Conservation (phyloP, 2,113 vertebrate genomes). For the Agapornis roseicollis region DNA sequence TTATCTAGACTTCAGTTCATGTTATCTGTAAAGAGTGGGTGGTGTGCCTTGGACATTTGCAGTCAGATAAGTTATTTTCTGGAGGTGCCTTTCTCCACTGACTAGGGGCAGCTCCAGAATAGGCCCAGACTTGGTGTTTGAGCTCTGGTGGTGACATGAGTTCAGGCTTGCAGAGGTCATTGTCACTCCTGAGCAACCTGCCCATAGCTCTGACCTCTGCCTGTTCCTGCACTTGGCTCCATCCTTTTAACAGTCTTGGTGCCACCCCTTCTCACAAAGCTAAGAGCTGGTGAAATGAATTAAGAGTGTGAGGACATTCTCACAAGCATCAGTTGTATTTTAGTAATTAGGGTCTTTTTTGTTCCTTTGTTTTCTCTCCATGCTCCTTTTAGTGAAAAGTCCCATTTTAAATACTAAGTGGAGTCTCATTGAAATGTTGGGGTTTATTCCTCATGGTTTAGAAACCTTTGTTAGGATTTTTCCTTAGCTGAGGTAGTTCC, state of each 20-base stretch:
- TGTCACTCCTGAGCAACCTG: background rate
- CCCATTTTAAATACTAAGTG: background rate
- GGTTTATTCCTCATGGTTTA: background rate
- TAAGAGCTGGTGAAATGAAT: background rate
- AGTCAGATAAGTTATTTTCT: background rate
- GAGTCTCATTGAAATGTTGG: background rate
- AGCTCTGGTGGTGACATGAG: background rate
- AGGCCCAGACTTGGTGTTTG: background rate
- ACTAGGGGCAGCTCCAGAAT: background rate
- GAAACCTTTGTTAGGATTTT: background rate
- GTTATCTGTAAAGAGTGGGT: background rate
- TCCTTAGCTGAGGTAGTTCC: background rate
- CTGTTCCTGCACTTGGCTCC: background rate
- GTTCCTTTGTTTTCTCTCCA: background rate
- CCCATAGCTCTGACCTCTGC: background rate
- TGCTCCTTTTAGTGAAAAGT: background rate
- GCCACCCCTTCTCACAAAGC: background rate
- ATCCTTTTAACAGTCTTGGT: background rate
- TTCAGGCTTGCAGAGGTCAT: background rate
- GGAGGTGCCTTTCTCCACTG: background rate
- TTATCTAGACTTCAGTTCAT: accelerated
- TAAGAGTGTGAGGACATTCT: background rate
- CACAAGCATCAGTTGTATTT: background rate
- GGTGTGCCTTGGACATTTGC: background rate
- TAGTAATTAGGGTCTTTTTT: background rate